Evolutionary conservation across 2,113 vertebrate species (phyloP), one percentile per base, ranked within the genome.

Genomic region (Chrysochloris asiatica): DNA sequence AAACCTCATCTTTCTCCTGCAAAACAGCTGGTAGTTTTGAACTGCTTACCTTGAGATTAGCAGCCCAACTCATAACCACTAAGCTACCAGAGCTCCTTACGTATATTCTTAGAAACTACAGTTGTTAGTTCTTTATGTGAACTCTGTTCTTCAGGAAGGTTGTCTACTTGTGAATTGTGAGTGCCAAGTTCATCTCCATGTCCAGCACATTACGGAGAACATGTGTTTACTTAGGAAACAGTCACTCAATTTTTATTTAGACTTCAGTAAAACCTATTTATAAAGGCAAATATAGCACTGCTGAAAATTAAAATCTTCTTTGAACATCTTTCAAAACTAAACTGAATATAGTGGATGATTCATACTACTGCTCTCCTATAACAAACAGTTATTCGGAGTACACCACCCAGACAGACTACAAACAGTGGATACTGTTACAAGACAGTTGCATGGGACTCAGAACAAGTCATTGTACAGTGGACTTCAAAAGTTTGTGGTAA

Each of bases 321-420:
- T 95, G 93, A 88, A 95, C 38, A 73, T 65, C 54, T 94, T 93
- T 86, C 93, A 86, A 86, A 94, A 80, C n/a, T 54, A 94, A 93
- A 61, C 22, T 38, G 86, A 47, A 2, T 33, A 69, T 47, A 52
- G 67, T 93, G 67, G 88, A 94, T 95, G 94, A 96, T 84, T 94
- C 88, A 86, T 71, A 75, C 88, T 48, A 81, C 83, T 95, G 92
- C 83, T 78, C 76, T 92, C 48, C 83, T 84, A 48, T 94, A 94
- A 85, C 50, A 80, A 48, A 75, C 36, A 16, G 22, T 91, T 80
- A n/a, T 79, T 94, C 75, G 24, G 45, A 92, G 45, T 72, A 88
- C 22, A 59, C 52, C 52, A 71, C 61, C 16, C 67, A 81, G 19
- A 50, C 28, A 14, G 7, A 47, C 71, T 65, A 54, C 41, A 38